Base-by-base conservation (phyloP, 2,888 invertebrate species). In the Harpalus rubripes region DNA sequence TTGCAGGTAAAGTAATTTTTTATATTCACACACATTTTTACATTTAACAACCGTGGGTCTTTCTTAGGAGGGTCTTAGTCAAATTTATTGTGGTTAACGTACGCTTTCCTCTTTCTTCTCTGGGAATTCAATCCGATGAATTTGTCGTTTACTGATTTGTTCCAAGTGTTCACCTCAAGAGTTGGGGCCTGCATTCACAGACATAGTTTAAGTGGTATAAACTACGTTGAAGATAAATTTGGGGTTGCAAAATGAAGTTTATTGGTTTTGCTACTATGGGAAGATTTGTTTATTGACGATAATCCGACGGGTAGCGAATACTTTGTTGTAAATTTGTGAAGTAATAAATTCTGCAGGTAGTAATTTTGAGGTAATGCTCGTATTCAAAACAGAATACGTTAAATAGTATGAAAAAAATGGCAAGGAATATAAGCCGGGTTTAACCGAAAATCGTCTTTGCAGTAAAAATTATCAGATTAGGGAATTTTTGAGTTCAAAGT, bases 21-120 rank as follows among this genome's bases (percentile, higher is more conserved):
- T 56, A 56, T 56, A 56, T 63, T 63, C 63, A 63, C 63, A 63
- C 63, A 63, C n/a, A 10, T 26, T 26, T 26, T 26, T 22, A 26
- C 5, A 32, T 3, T 32, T 32, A 4, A 32, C 15, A 63, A 26
- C 15, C 68, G 41, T 26, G 44, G 18, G 72, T 39, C 41, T 16
- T 6, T 3, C 16, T 16, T 41, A 18, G 72, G 72, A 72, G 72
- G 72, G 44, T 15, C 72, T 41, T 41, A 74, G 72, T 44, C 72
- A 18, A 44, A 74, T 74, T 78, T 84, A 84, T 84, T 65, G 78
- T 72, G 84, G 78, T 84, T 84, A 78, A 84, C 84, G 76, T 84
- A 16, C 78, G 32, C 32, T 32, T 32, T 32, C 32, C 32, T 32
- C 32, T 32, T 32, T 32, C 32, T 32, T 32, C 32, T 1, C 32